Percentiles rank a stretch among this genome's conserved stretches.
phyloP scores from a whole-genome alignment of 2,797 vertebrate genomes.

The Salarias fasciatus region DNA sequence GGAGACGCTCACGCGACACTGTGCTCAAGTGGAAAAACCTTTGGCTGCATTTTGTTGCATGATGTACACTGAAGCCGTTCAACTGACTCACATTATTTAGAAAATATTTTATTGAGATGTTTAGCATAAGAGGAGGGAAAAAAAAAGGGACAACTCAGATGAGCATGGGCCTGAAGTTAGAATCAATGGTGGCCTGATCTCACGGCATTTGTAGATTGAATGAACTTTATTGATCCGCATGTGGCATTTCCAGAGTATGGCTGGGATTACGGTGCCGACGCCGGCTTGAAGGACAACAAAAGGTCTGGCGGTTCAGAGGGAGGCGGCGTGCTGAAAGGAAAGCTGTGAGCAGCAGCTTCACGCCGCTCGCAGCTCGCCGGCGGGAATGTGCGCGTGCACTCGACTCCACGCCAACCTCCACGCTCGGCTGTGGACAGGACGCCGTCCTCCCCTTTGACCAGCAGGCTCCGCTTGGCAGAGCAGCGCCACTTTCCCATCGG shows the following conservation, averaged over 20 bases:
- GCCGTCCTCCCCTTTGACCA: constrained; percentile 56
- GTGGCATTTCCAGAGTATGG: constrained; percentile 50
- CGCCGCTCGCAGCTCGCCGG: constrained; percentile 15
- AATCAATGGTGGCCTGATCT: constrained; percentile 33
- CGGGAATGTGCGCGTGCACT: constrained; percentile 37
- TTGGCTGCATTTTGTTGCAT: too few species aligned
- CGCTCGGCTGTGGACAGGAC: constrained; percentile 38
- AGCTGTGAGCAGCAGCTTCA: constrained; percentile 10
- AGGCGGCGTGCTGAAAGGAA: constrained; percentile 1
- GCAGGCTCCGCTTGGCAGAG: constrained; percentile 56
- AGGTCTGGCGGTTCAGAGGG: constrained; percentile 18
- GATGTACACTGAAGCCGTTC: too few species aligned
- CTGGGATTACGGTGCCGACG: constrained; percentile 2
- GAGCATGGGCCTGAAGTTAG: constrained; percentile 19
- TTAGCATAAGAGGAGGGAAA: too few species aligned
- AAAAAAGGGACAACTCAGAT: neutral
- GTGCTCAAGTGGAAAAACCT: too few species aligned
- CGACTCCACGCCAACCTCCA: constrained; percentile 51
- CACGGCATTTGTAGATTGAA: constrained; percentile 58
- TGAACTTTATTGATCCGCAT: constrained; percentile 48
- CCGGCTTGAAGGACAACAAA: neutral
- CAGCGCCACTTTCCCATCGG: constrained; percentile 47
- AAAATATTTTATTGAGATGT: neutral
- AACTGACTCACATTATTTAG: constrained; percentile 8
- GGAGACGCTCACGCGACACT: too few species aligned